Base-by-base conservation (phyloP, 2,797 vertebrate genomes). In the Luscinia megarhynchos region DNA sequence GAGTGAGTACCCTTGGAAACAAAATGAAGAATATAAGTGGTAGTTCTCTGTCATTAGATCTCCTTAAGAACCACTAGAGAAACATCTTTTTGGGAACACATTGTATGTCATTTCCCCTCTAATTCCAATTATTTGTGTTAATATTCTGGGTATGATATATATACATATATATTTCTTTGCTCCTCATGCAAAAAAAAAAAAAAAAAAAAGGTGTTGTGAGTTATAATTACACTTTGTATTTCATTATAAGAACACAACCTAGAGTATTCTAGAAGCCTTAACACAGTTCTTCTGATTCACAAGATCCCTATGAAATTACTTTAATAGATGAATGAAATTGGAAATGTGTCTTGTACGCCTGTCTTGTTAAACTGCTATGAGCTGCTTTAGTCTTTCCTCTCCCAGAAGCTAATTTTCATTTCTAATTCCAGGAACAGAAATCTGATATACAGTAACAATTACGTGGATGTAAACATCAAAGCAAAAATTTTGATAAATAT, bases 351-450 rank as follows among this genome's bases (percentile, higher is more conserved):
- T 55, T 69, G 16, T 89, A 90, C 32, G 30, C 26, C 61, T 90
- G 29, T 43, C 80, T 64, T 61, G 10, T 63, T 85, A 81, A 93
- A 34, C 50, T 88, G 23, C 70, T 75, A 69, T 23, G 48, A 87
- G 34, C 32, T 78, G 24, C 51, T 77, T 78, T 50, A 73, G 45
- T 57, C 29, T 82, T 81, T 23, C 62, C 63, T 94, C 69, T 61
- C 59, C 50, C 36, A 90, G 79, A 89, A 89, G 41, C 48, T 74
- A 73, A 89, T 93, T 95, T 96, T 87, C 36, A 36, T 70, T 93
- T 87, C 40, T 69, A 70, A 84, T 87, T 77, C 34, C 68, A 90
- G 80, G 63, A 70, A 67, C 32, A 91, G 13, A 79, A 89, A 84
- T 68, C 54, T 73, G 61, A 90, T 70, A 53, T 24, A 53, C 34